Evolutionary conservation across 2,113 vertebrate genomes (phyloP).

Genomic region (Alosa alosa): DNA sequence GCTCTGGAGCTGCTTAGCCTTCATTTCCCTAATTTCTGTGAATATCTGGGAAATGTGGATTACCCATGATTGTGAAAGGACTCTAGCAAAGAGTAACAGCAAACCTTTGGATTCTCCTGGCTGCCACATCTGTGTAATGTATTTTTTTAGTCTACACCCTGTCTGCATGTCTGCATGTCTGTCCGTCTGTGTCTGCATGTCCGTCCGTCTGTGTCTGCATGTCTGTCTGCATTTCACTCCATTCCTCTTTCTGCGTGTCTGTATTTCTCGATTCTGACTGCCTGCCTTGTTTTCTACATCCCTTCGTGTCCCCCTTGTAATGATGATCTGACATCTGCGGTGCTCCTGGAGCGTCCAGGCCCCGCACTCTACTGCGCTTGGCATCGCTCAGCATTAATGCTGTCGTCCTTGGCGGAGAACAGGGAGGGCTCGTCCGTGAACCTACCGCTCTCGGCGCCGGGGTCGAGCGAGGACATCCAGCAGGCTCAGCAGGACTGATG

Average conservation of each 20-base stretch:
- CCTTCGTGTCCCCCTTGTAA: not conserved
- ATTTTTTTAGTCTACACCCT: too few relatives aligned
- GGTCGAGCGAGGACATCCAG: not conserved
- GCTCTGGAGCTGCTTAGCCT: not conserved
- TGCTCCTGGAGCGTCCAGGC: not conserved
- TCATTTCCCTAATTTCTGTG: not conserved
- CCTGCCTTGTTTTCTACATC: not conserved
- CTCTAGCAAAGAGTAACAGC: not conserved
- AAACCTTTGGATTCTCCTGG: not conserved
- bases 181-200: too few relatives aligned
- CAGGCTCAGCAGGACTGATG: not conserved
- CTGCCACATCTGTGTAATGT: too few relatives aligned
- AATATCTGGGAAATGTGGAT: not conserved
- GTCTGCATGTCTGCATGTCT: too few relatives aligned
- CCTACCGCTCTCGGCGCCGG: not conserved
- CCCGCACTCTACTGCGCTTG: not conserved
- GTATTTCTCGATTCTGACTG: not conserved
- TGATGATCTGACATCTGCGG: not conserved
- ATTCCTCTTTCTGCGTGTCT: not conserved
- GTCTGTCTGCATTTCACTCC: too few relatives aligned
- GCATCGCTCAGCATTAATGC: not conserved
- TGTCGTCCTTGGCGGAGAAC: not conserved
- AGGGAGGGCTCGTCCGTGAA: not conserved
- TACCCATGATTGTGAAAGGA: not conserved
- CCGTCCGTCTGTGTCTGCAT: too few relatives aligned